Evolutionary conservation across 1,140 invertebrate genomes (phyloP), one percentile per base, ranked within the genome.

Genomic region (Euglossa dilemma): DNA sequence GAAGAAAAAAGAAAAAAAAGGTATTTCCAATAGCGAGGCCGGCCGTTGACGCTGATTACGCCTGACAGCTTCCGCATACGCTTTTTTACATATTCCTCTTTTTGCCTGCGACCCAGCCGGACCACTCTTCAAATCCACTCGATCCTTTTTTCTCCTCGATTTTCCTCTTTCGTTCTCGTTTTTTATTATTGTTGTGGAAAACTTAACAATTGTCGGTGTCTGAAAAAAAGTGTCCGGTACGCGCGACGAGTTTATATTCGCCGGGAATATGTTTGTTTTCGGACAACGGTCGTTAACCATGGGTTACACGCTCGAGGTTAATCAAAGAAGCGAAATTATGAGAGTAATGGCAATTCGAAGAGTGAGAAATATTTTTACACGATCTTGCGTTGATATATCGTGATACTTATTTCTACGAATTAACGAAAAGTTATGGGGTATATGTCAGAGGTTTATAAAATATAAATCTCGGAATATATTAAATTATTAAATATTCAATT

Each of bases 21-120:
- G 54, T 45, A 81, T 70, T 59, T 73, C 76, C 18, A 61, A 83
- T 83, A 80, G 57, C 43, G 83, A 61, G 61, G 18, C 57, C 28
- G n/a, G 18, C 45, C 50, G 54, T 61, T 87, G 85, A 90, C 80
- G 84, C 54, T 91, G 87, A 91, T 88, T 88, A 82, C 86, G 84
- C 85, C 83, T 90, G 91, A 91, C 91, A 91, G 91, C 89, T 89
- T 91, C 83, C 90, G 85, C 85, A 76, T 72, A 81, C 61, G 59
- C 83, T 84, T 66, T 77, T 86, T 66, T 69, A 66, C 67, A 66
- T 52, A 61, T 77, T 83, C 54, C 80, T 64, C 69, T 67, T 57
- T 67, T 75, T 69, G 2, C 61, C 86, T 69, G 80, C 77, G 80
- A 67, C 52, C 83, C 69, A 84, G 66, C 69, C 76, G 69, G 84